Base-by-base conservation (phyloP, 2,888 invertebrate species). In the Tribolium freemani region DNA sequence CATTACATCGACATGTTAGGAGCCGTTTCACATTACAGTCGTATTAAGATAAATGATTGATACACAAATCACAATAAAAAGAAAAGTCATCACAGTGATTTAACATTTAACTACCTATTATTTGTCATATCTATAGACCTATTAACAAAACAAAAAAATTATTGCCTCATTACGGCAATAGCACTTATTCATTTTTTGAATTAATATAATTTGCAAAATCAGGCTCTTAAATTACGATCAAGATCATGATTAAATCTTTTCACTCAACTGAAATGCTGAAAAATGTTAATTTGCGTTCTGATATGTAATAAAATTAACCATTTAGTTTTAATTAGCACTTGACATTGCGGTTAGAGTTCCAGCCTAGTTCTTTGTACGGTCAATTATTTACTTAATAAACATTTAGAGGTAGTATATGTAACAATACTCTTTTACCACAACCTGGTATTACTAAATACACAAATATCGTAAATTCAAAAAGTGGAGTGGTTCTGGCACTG, bases 301-400 rank as follows among this genome's bases (percentile, higher is more conserved):
- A 38, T 38, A 38, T n/a, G 30, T 54, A 54, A 54, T 54, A 54
- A 54, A 54, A 54, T 21, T 26, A 26, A n/a, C 30, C n/a, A 30
- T 54, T 26, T 54, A 54, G 10, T 30, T 54, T 54, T 54, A 54
- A 54, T 54, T 54, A 54, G 10, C 54, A 54, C 30, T 30, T 13
- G 30, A 54, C 30, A 54, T 54, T 54, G 54, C 54, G 54, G 54
- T 54, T 54, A 10, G 10, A 30, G 54, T 54, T 54, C 54, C 30
- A 54, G 54, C 54, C 54, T 54, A 54, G n/a, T 54, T 54, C 54
- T 54, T 54, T 30, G 54, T 30, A 30, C 30, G 54, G 54, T 54
- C 26, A 54, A 54, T 10, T 54, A 54, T 10, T 30, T 30, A 26
- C 13, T 54, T 26, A 10, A 54, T 54, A 54, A n/a, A 30, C 13